Conservation (phyloP, 2,797 vertebrate species). For the Clarias platycephalus region DNA sequence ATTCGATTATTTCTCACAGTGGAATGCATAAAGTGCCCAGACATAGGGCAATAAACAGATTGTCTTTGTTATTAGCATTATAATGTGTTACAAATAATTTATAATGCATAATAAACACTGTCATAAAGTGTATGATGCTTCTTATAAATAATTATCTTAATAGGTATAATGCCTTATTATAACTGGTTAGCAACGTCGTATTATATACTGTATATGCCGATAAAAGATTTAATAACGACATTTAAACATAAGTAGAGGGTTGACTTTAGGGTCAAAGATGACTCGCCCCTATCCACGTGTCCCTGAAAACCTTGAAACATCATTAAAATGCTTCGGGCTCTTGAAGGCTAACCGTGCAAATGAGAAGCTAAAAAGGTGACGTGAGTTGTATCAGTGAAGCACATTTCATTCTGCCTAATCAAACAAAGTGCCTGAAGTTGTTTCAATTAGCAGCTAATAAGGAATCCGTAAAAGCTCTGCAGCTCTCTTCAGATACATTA, state of each 20-base stretch:
- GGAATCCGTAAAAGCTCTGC: not conserved
- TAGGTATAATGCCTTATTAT: not conserved
- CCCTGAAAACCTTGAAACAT: slow-evolving; percentile 29
- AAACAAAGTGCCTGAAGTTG: slow-evolving; percentile 55
- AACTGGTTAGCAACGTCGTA: not conserved
- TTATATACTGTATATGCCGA: not conserved
- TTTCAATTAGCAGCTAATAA: slow-evolving; percentile 33
- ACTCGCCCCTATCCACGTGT: slow-evolving; percentile 14
- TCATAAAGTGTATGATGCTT: not conserved
- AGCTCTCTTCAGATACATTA: not conserved
- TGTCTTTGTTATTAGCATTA: not conserved
- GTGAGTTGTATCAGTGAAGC: slow-evolving; percentile 42
- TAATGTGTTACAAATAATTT: not conserved
- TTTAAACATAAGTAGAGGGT: not conserved
- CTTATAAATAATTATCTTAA: not conserved
- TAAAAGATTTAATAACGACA: not conserved
- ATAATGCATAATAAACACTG: not conserved
- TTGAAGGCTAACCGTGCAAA: slow-evolving; percentile 14
- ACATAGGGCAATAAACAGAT: not conserved
- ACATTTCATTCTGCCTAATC: slow-evolving; percentile 59
- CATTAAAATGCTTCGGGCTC: not conserved
- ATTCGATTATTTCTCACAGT: not conserved
- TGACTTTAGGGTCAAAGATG: not conserved
- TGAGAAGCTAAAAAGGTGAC: slow-evolving; percentile 54
- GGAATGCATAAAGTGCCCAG: not conserved